Evolutionary conservation across 1,140 invertebrate genomes (phyloP).

Genomic region (Heliothis virescens): DNA sequence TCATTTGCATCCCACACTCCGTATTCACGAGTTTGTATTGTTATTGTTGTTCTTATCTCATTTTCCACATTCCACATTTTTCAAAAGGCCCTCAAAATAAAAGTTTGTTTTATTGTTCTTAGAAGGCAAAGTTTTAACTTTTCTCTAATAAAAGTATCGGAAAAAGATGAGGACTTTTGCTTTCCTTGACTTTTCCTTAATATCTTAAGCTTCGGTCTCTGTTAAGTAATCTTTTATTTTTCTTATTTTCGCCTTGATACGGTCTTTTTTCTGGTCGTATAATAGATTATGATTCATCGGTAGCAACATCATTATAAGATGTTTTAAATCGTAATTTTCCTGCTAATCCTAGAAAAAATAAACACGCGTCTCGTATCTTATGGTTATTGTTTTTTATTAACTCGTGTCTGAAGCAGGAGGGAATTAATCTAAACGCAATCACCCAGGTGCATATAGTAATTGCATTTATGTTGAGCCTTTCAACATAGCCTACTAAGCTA

Average conservation of each 20-base stretch:
- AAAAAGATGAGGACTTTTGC: background rate
- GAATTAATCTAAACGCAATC: too few relatives aligned
- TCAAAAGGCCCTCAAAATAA: background rate
- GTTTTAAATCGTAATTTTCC: conserved; percentile 11
- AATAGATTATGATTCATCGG: conserved; percentile 3
- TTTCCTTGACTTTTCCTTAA: conserved; percentile 13
- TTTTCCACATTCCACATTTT: background rate
- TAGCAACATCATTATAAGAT: background rate
- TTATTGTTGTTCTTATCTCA: conserved; percentile 25
- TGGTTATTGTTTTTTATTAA: too few relatives aligned
- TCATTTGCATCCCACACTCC: conserved; percentile 72
- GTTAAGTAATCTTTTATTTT: background rate
- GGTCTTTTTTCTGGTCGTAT: background rate
- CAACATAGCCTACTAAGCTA: background rate
- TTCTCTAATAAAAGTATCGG: conserved; percentile 29
- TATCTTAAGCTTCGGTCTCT: background rate
- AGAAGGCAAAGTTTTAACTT: conserved; percentile 23
- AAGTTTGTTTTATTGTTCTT: conserved; percentile 8
- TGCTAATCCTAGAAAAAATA: background rate
- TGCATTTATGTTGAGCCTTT: conserved; percentile 3
- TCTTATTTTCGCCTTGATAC: background rate
- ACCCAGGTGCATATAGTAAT: conserved; percentile 8
- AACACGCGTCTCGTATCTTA: background rate
- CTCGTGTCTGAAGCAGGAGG: too few relatives aligned
- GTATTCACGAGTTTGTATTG: conserved; percentile 44